These are phyloP conservation scores for Hippocampus guttulatus DNA, from an alignment of 2,113 vertebrate genomes.

Conservation along the genomic window DNA sequence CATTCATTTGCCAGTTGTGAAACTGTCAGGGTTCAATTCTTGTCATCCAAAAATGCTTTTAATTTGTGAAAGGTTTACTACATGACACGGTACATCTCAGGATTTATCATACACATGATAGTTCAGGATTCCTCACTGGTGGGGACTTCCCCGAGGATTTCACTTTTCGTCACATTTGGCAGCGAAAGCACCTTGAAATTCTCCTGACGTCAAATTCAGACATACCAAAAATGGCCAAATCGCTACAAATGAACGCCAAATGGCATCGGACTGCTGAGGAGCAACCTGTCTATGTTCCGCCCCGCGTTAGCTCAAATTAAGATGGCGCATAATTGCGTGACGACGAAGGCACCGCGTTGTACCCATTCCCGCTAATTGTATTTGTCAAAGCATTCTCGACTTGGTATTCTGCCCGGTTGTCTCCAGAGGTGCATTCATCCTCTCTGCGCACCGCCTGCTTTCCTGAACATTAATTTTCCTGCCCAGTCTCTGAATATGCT, in stretches of 20 bases:
- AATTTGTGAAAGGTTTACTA: background rate
- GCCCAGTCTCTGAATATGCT: background rate
- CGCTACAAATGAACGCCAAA: background rate
- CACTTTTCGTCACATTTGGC: background rate
- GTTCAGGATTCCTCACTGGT: background rate
- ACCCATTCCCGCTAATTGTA: background rate
- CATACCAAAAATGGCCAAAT: background rate
- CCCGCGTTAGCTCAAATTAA: background rate
- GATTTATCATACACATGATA: too few species aligned
- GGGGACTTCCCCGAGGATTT: background rate
- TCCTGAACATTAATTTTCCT: background rate
- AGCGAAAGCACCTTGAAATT: background rate
- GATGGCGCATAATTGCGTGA: background rate
- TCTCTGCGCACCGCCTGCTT: background rate
- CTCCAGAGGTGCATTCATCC: background rate
- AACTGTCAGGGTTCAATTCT: background rate
- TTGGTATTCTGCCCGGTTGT: conserved; percentile 2
- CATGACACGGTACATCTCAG: background rate
- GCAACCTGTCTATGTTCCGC: background rate
- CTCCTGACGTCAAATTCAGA: background rate
- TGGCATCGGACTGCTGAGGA: too few species aligned
- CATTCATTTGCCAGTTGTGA: background rate
- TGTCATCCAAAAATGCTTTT: background rate
- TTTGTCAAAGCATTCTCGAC: background rate
- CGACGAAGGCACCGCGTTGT: background rate